Evolutionary conservation across 2,797 vertebrate genomes (phyloP).

Genomic region (Nannoperca australis): DNA sequence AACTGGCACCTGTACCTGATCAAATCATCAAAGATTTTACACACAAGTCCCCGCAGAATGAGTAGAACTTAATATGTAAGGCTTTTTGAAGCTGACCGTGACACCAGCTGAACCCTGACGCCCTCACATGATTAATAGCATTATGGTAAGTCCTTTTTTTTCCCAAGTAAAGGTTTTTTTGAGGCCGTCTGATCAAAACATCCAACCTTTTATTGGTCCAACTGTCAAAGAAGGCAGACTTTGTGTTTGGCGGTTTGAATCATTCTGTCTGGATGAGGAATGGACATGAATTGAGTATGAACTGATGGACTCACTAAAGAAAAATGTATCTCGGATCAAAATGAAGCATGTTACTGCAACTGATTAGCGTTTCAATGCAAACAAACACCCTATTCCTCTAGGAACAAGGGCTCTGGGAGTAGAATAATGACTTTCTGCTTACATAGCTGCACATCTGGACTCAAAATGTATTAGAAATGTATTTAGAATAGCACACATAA

Average conservation of each 20-base stretch:
- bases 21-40: slow-evolving; percentile 85
- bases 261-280: slow-evolving; percentile 40
- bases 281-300: slow-evolving; percentile 48
- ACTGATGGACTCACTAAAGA: slow-evolving; percentile 69
- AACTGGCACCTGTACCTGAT: slow-evolving; percentile 83
- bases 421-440: slow-evolving; percentile 53
- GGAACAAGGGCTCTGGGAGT: slow-evolving; percentile 29
- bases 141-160: slow-evolving; percentile 69
- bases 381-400: slow-evolving; percentile 69
- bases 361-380: slow-evolving; percentile 65
- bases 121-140: slow-evolving; percentile 84
- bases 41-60: slow-evolving; percentile 71
- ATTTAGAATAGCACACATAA: slow-evolving; percentile 66
- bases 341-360: slow-evolving; percentile 50
- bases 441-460: slow-evolving; percentile 80
- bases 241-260: slow-evolving; percentile 50
- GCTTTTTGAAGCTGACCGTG: slow-evolving; percentile 84
- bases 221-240: slow-evolving; percentile 70
- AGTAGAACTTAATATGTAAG: slow-evolving; percentile 83
- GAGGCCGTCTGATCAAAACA: slow-evolving; percentile 83
- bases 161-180: slow-evolving; percentile 70
- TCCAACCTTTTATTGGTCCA: slow-evolving; percentile 72
- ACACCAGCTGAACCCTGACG: slow-evolving; percentile 78
- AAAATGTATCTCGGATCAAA: slow-evolving; percentile 58
- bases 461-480: slow-evolving; percentile 27